phyloP scores from a whole-genome alignment of 2,888 invertebrate genomes.

The Xanthorhoe designata region DNA sequence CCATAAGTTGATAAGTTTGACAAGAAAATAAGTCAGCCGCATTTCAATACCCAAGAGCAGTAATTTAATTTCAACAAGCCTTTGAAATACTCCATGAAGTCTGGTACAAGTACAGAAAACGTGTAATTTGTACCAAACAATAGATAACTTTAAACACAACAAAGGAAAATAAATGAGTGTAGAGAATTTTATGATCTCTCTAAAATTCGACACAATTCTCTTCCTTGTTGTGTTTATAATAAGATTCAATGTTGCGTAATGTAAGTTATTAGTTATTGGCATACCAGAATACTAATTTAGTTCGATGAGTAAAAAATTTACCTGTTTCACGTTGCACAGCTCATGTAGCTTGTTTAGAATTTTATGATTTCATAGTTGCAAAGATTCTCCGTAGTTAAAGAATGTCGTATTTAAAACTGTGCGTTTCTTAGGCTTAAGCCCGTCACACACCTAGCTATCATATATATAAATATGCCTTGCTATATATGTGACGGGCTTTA shows the following conservation, averaged over 20 bases:
- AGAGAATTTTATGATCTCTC: slow-evolving; percentile 29
- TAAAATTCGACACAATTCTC: slow-evolving; percentile 20
- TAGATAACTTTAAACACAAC: slow-evolving; percentile 25
- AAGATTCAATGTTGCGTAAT: neutral
- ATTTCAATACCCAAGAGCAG: slow-evolving; percentile 3
- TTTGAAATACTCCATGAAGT: slow-evolving; percentile 23
- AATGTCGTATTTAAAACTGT: too few species aligned
- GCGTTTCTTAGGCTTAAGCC: too few species aligned
- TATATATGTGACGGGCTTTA: too few species aligned
- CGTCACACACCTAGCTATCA: too few species aligned
- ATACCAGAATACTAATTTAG: neutral
- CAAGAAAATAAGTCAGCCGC: slow-evolving; percentile 11
- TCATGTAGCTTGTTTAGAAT: too few species aligned
- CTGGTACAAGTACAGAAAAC: slow-evolving; percentile 30
- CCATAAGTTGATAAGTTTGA: slow-evolving; percentile 2
- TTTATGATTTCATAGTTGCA: too few species aligned
- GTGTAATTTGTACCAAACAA: slow-evolving; percentile 36
- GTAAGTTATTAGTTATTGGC: neutral
- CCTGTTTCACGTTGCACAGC: too few species aligned
- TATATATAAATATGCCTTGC: too few species aligned
- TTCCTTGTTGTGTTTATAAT: slow-evolving; percentile 12
- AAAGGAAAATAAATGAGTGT: slow-evolving; percentile 31
- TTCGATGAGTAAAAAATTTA: neutral
- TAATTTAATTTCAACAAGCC: slow-evolving; percentile 26
- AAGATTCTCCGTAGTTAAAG: too few species aligned